Percentiles rank a stretch among this genome's conserved stretches.
phyloP scores from a whole-genome alignment of 2,888 invertebrate genomes.

The Hylaea fasciaria region DNA sequence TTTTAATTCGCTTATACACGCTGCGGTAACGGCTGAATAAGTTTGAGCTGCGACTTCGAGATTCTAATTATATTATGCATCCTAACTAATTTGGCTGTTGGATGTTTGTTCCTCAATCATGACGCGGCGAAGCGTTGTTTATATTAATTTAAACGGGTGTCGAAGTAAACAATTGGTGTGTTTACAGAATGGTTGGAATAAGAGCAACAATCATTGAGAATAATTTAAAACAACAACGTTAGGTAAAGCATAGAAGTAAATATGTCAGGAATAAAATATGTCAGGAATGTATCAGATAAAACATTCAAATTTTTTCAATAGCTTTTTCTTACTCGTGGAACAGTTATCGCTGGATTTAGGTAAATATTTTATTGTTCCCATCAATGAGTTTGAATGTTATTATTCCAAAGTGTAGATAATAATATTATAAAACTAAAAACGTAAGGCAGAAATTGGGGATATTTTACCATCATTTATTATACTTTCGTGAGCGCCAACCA shows the following conservation, averaged over 20 bases:
- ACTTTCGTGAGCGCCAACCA: constrained; percentile 9
- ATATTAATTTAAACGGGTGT: constrained; percentile 12
- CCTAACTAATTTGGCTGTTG: constrained; percentile 33
- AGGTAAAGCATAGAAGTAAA: too few species aligned
- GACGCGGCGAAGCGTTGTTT: constrained; percentile 17
- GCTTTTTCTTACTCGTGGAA: too few species aligned
- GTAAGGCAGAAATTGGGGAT: too few species aligned
- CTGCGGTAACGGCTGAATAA: constrained; percentile 43
- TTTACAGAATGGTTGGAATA: constrained; percentile 4
- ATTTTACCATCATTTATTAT: constrained; percentile 9
- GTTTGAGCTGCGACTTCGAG: constrained; percentile 33
- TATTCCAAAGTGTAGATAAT: not conserved
- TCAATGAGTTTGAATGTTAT: not conserved
- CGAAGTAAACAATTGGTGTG: constrained; percentile 9
- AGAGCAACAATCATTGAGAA: not conserved
- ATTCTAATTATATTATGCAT: constrained; percentile 32
- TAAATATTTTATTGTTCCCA: constrained; percentile 2
- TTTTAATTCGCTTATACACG: constrained; percentile 56
- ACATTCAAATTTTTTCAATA: too few species aligned
- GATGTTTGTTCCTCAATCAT: constrained; percentile 37
- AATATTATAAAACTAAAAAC: constrained; percentile 5
- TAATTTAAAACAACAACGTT: not conserved
- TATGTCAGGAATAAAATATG: too few species aligned
- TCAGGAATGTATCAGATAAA: too few species aligned
- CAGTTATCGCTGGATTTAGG: too few species aligned